A percentile compares a stretch with the other conserved stretches of the same genome.
phyloP scores from a whole-genome alignment of 1,140 invertebrate genomes.

The Elysia chlorotica region DNA sequence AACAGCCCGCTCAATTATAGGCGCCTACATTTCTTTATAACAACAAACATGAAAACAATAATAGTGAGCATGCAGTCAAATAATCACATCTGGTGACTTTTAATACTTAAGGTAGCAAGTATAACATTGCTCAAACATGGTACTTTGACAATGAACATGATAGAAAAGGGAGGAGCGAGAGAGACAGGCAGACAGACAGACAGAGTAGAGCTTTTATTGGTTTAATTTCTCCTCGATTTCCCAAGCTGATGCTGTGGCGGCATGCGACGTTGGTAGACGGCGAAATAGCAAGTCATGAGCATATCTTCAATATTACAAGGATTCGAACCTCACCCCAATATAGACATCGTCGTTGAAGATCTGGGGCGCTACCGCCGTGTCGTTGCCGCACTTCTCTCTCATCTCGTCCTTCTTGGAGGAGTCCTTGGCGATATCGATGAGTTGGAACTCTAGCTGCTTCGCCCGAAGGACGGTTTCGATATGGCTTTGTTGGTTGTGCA shows the following conservation, averaged over 20 bases:
- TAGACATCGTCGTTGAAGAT: conserved; percentile 31
- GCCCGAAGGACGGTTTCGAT: conserved; percentile 28
- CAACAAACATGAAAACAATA: not conserved
- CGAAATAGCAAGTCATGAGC: not conserved
- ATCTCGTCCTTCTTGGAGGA: conserved; percentile 27
- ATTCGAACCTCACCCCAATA: conserved; percentile 18
- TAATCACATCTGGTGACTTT: not conserved
- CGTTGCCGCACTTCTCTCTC: conserved; percentile 24
- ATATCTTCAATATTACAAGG: not conserved
- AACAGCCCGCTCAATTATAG: not conserved
- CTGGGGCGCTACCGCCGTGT: conserved; percentile 34
- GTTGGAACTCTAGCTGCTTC: conserved; percentile 21
- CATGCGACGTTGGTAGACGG: not conserved
- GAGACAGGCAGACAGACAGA: not conserved
- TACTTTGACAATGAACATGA: not conserved
- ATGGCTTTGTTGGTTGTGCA: conserved; percentile 27
- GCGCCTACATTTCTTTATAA: not conserved
- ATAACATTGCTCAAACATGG: not conserved
- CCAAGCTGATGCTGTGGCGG: too few relatives aligned
- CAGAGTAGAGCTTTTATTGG: not conserved
- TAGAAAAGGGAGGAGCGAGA: not conserved
- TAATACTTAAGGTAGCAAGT: not conserved
- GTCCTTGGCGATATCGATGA: conserved; percentile 30
- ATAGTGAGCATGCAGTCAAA: not conserved
- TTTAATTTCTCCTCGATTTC: too few relatives aligned